These are phyloP conservation scores for Drosophila orena DNA, from an alignment of 1,140 invertebrate genomes.

Conservation along the genomic window DNA sequence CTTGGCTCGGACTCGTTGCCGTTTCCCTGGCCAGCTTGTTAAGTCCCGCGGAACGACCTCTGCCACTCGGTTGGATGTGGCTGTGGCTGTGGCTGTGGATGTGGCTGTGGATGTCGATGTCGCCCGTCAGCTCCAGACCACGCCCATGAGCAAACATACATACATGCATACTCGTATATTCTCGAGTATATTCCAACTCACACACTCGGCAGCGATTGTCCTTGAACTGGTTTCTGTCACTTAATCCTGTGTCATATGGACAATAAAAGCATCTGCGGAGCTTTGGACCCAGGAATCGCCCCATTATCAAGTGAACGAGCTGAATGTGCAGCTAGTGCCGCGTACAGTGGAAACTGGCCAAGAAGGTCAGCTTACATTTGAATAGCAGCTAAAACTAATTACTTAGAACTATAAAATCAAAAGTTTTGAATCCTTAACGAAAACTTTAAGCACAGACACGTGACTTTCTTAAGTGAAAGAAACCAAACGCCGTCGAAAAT, in stretches of 20 bases:
- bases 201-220: slow-evolving; percentile 46
- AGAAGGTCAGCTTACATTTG: neutral
- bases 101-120: neutral
- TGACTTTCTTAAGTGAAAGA: too few species aligned
- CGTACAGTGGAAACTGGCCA: neutral
- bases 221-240: slow-evolving; percentile 62
- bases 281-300: slow-evolving; percentile 38
- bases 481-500: too few species aligned
- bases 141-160: slow-evolving; percentile 32
- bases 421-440: too few species aligned
- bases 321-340: slow-evolving; percentile 7
- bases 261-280: slow-evolving; percentile 37
- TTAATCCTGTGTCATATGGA: slow-evolving; percentile 61
- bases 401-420: too few species aligned
- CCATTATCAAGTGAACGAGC: slow-evolving; percentile 33
- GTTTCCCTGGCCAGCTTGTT: slow-evolving; percentile 24
- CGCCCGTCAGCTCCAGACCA: slow-evolving; percentile 25
- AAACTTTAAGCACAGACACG: too few species aligned
- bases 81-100: neutral
- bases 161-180: neutral
- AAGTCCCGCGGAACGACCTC: slow-evolving; percentile 33
- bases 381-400: too few species aligned
- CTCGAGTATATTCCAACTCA: slow-evolving; percentile 2
- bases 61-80: slow-evolving; percentile 8
- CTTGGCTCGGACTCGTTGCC: neutral